Evolutionary conservation across 2,888 invertebrate genomes (phyloP).

Genomic region (Epinotia brunnichana): DNA sequence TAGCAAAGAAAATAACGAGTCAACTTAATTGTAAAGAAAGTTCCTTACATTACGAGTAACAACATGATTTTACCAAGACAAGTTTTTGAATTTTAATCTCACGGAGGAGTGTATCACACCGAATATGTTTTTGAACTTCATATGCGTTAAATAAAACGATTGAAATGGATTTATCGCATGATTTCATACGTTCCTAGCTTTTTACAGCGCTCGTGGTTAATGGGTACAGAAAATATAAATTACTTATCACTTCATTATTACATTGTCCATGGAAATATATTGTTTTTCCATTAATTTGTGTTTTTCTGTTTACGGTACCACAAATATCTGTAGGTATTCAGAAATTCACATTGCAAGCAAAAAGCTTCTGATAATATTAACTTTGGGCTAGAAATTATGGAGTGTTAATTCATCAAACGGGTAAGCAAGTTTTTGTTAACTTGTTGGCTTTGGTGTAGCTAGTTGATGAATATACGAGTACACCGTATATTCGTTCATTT

Average conservation of each 20-base stretch:
- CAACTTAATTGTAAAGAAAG: conserved; percentile 50
- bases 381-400: conserved; percentile 12
- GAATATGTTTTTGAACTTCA: neutral
- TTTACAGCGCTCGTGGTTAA: too few relatives aligned
- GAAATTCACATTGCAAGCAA: conserved; percentile 50
- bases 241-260: too few relatives aligned
- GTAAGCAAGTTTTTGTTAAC: too few relatives aligned
- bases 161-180: too few relatives aligned
- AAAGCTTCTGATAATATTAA: conserved; percentile 40
- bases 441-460: too few relatives aligned
- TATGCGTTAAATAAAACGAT: too few relatives aligned
- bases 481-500: too few relatives aligned
- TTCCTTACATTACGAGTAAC: conserved; percentile 50
- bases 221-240: too few relatives aligned
- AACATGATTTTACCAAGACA: conserved; percentile 46
- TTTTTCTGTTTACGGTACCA: neutral
- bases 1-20: conserved; percentile 47
- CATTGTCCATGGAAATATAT: too few relatives aligned
- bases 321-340: conserved; percentile 38
- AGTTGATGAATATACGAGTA: too few relatives aligned
- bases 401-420: neutral
- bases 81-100: conserved; percentile 48
- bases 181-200: too few relatives aligned
- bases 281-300: too few relatives aligned
- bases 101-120: conserved; percentile 10